These are phyloP conservation scores for Takifugu rubripes DNA, from an alignment of 2,797 vertebrate species.

Conservation along the genomic window DNA sequence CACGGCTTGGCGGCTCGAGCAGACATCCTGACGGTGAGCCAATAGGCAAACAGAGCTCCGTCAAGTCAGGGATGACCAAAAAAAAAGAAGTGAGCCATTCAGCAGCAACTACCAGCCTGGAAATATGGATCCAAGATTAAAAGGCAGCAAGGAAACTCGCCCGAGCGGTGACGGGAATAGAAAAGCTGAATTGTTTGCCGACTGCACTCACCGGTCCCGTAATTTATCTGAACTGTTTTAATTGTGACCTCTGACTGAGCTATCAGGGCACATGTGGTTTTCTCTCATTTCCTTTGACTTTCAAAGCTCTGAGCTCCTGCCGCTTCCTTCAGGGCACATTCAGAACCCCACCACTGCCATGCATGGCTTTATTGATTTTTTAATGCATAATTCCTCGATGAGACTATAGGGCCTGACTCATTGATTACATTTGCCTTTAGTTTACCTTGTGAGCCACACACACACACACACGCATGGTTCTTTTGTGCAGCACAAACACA, in stretches of 20 bases:
- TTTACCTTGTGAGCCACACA: neutral
- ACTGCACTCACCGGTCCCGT: no score
- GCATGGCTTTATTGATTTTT: conserved; percentile 59
- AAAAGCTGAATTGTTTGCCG: neutral
- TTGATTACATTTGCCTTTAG: conserved; percentile 47
- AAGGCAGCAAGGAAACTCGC: conserved; percentile 9
- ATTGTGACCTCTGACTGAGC: no score
- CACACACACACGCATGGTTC: neutral
- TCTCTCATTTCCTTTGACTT: conserved; percentile 44
- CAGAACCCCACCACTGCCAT: conserved; percentile 48
- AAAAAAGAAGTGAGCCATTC: conserved; percentile 40
- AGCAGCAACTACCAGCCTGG: conserved; percentile 22
- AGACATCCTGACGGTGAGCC: conserved; percentile 46
- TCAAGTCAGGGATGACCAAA: conserved; percentile 29
- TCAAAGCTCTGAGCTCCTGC: conserved; percentile 25
- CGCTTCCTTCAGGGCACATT: conserved; percentile 40
- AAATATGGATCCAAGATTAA: conserved; percentile 21
- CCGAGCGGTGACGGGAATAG: conserved; percentile 5
- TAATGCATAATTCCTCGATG: conserved; percentile 56
- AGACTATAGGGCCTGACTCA: conserved; percentile 50
- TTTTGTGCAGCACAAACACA: neutral
- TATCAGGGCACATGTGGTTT: no score
- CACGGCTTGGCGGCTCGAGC: conserved; percentile 42
- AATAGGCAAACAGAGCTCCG: conserved; percentile 50
- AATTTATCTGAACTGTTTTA: no score